Percentiles rank a stretch among this genome's conserved stretches.
These are phyloP conservation scores for Palythoa grandiflora DNA, from an alignment of 92 coral and sea anemone genomes.

Conservation along the genomic window DNA sequence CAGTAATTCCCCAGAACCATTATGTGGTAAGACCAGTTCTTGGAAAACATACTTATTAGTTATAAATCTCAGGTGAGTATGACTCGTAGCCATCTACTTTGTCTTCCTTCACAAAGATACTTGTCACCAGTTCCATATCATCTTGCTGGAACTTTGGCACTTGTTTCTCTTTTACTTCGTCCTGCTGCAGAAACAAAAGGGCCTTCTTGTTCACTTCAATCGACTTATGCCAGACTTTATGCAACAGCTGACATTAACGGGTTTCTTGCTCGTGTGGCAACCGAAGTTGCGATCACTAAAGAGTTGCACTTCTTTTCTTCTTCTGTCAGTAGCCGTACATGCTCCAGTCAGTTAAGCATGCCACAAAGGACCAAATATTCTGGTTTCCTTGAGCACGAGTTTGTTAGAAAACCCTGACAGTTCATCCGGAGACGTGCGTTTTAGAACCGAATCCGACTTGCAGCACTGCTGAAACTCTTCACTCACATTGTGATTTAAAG, in stretches of 20 bases:
- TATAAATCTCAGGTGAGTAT: conserved; percentile 17
- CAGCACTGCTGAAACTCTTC: conserved; percentile 52
- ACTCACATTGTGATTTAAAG: conserved; percentile 26
- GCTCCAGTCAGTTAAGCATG: conserved; percentile 56
- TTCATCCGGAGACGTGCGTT: conserved; percentile 54
- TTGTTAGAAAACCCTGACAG: conserved; percentile 52
- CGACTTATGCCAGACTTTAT: conserved; percentile 46
- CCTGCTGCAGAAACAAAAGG: conserved; percentile 9
- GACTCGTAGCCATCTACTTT: conserved; percentile 11
- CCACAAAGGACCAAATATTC: conserved; percentile 53
- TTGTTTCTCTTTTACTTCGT: conserved; percentile 50
- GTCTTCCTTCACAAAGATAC: conserved; percentile 4
- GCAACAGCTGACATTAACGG: conserved; percentile 64
- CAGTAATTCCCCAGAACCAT: conserved; percentile 18
- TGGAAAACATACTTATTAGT: conserved; percentile 45
- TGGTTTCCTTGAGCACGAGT: conserved; percentile 46
- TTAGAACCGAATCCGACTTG: conserved; percentile 54
- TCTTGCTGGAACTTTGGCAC: conserved; percentile 27
- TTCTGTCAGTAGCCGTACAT: conserved; percentile 32
- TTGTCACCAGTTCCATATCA: conserved; percentile 43
- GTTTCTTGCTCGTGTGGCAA: conserved; percentile 58
- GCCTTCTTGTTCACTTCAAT: conserved; percentile 33
- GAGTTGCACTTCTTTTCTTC: conserved; percentile 5
- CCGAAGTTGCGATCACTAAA: conserved; percentile 45
- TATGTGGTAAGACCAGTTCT: not conserved